Base-by-base conservation (phyloP, 2,888 invertebrate genomes). In the Nesidiocoris tenuis region DNA sequence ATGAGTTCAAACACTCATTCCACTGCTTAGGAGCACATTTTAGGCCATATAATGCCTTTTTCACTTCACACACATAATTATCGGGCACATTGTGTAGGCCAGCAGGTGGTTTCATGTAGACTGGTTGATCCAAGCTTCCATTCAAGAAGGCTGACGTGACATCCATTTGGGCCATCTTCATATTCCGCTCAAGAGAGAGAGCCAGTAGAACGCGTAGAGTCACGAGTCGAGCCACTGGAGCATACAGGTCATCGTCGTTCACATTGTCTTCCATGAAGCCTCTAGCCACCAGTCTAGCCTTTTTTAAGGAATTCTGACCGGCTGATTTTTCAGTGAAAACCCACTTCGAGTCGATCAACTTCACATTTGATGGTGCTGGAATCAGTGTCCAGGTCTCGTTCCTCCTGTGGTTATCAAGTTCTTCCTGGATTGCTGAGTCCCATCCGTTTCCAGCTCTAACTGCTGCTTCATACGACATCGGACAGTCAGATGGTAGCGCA, bases 101-200 rank as follows among this genome's bases (percentile, higher is more conserved):
- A 19, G 7, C 16, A 2, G 81, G 80, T 71, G 75, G 79, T 54
- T 74, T 74, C 74, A 74, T 74, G 21, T 74, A 74, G 16, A 74
- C 74, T 9, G 74, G 63, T 3, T 23, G 64, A 16, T 54, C 54
- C 7, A 65, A 55, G 25, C 12, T n/a, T 3, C 19, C 24, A 17
- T 74, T 74, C 22, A 71, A 17, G 54, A 71, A 61, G 25, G 71
- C 61, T 12, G 71, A 59, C 2, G 59, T 61, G 24, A 71, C 59
- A 17, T 71, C 71, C 12, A 71, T 71, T 16, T 39, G 17, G 25
- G 59, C 1, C 5, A 71, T 71, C 18, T 61, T 71, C 9, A 39
- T 39, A 21, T 71, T 61, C 9, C 19, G n/a, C 39, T 71, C 61
- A 2, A 61, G 16, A 2, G 71, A 2, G 12, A 71, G 19, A n/a